Conservation (phyloP, 2,113 vertebrate genomes). For the Phaetusa simplex region DNA sequence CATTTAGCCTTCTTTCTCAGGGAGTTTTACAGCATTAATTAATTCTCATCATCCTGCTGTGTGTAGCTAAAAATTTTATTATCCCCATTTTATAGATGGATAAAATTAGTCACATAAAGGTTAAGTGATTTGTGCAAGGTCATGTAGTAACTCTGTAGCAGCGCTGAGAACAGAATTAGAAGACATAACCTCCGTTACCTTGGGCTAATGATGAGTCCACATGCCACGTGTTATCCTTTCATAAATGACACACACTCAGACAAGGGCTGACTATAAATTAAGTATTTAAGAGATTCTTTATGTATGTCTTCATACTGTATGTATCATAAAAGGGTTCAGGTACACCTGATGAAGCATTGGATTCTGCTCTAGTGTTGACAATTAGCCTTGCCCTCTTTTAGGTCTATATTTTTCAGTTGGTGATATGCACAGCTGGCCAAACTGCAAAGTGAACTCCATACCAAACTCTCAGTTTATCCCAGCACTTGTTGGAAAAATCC, state of each 20-base stretch:
- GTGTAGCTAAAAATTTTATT: conserved; percentile 49
- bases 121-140: conserved; percentile 57
- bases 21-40: conserved; percentile 44
- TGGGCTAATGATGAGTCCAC: conserved; percentile 28
- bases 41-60: conserved; percentile 33
- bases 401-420: background rate
- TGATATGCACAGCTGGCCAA: background rate
- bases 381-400: background rate
- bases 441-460: background rate
- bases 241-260: background rate
- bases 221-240: background rate
- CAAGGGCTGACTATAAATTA: background rate
- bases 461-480: background rate
- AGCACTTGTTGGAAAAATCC: background rate
- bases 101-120: conserved; percentile 59
- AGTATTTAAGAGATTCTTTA: conserved; percentile 11
- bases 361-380: background rate
- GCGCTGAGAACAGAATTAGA: conserved; percentile 30
- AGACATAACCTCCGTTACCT: conserved; percentile 26
- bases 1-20: background rate
- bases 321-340: background rate
- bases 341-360: background rate
- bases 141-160: conserved; percentile 32
- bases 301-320: background rate
- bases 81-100: conserved; percentile 13